Base-by-base conservation (phyloP, 2,113 vertebrate species). In the Barnardius zonarius region DNA sequence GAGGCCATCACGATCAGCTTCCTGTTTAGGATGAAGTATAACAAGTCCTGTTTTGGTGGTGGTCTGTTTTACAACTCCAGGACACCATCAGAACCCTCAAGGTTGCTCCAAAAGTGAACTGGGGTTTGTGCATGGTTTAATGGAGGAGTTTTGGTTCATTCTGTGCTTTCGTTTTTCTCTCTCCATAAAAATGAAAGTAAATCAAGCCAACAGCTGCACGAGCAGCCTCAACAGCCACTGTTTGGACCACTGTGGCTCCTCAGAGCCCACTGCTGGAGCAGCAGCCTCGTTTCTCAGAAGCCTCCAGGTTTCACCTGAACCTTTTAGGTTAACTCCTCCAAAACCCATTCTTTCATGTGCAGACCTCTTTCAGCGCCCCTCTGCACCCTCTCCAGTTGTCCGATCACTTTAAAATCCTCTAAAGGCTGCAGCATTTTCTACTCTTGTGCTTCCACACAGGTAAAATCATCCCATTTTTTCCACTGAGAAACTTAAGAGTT, bases 401-500 rank as follows among this genome's bases (percentile, higher is more conserved):
- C 43, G 17, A 39, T 33, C 15, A 64, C 69, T 52, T 43, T 9
- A 2, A 70, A 88, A 23, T 19, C 14, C n/a, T 51, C 43, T 22
- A 43, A 5, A 0, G 0, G 69, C 12, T 2, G 31, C 1, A 3
- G 41, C 10, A 17, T 48, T 51, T 83, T 48, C 49, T 44, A 10
- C 54, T 68, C 64, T 54, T 0, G 0, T 24, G 31, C 46, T 37
- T 24, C 37, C 55, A 43, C 18, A 41, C 41, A 63, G 37, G n/a
- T 31, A 63, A 88, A 89, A 74, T 7, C 28, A 19, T 5, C 46
- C 31, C 10, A 5, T 39, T 70, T 44, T 48, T 48, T 28, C 35
- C n/a, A n/a, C 17, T 0, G 0, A 19, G 41, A 73, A 35, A 12
- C 77, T 35, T 55, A 28, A 74, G 30, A 83, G 73, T 69, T n/a